Conservation (phyloP, 2,797 vertebrate species). For the Heteromormyrus szaboi region DNA sequence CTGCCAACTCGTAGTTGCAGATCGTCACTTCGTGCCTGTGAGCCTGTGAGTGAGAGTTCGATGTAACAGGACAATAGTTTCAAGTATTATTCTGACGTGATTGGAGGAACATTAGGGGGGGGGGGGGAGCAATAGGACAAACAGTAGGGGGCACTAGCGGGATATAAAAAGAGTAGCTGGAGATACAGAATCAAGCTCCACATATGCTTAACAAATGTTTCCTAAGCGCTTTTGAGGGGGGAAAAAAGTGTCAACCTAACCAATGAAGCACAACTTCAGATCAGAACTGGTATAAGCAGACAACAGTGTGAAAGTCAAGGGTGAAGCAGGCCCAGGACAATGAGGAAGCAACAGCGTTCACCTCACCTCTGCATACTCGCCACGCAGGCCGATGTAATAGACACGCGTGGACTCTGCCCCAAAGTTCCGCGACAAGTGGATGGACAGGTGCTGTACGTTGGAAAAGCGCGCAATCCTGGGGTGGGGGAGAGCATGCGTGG, state of each 20-base stretch:
- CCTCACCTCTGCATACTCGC: constrained; percentile 82
- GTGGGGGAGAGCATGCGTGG: neutral
- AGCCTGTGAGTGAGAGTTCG: constrained; percentile 55
- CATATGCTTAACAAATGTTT: neutral
- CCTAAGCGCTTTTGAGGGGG: neutral
- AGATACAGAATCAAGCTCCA: neutral
- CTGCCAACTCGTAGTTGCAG: constrained; percentile 89
- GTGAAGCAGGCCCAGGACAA: neutral
- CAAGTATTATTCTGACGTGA: neutral
- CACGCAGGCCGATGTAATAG: constrained; percentile 87
- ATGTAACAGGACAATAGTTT: neutral
- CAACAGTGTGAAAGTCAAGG: neutral
- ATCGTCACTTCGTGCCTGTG: constrained; percentile 90
- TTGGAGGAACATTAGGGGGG: neutral
- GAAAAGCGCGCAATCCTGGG: constrained; percentile 87
- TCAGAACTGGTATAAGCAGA: neutral
- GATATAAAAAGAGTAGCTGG: neutral
- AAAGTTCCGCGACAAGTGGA: constrained; percentile 93
- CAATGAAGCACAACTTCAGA: neutral
- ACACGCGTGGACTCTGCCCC: constrained; percentile 82
- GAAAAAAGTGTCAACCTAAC: neutral
- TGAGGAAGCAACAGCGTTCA: neutral
- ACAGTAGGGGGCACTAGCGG: neutral
- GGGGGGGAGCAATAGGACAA: neutral
- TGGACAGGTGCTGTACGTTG: constrained; percentile 82